Evolutionary conservation across 1,140 invertebrate species (phyloP).

Genomic region (Pogonognathellus flavescens): DNA sequence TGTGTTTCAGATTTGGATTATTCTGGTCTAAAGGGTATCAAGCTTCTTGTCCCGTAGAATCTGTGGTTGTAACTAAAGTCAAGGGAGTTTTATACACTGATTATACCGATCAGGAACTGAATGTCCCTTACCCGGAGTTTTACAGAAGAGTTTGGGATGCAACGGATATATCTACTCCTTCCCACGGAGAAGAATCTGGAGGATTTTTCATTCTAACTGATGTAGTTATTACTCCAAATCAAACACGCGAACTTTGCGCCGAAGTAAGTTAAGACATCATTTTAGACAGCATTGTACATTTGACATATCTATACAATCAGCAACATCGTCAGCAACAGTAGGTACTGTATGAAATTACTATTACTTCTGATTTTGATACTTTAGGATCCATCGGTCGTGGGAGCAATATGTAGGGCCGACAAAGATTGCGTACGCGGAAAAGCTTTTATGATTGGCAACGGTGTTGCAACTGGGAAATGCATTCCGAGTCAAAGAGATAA

Average conservation of each 20-base stretch:
- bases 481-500: slow-evolving; percentile 64
- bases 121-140: slow-evolving; percentile 62
- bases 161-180: slow-evolving; percentile 73
- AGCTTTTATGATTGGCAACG: slow-evolving; percentile 69
- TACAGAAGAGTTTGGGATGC: slow-evolving; percentile 73
- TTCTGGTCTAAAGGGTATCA: slow-evolving; percentile 74
- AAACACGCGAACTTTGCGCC: slow-evolving; percentile 70
- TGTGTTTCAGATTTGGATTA: slow-evolving; percentile 71
- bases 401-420: slow-evolving; percentile 60
- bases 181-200: slow-evolving; percentile 71
- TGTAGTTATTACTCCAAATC: slow-evolving; percentile 72
- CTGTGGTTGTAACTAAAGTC: slow-evolving; percentile 73
- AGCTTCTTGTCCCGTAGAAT: slow-evolving; percentile 71
- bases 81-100: slow-evolving; percentile 72
- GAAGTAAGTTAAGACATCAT: slow-evolving; percentile 72
- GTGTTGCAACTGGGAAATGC: slow-evolving; percentile 72
- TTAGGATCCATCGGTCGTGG: slow-evolving; percentile 66
- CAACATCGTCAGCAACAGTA: slow-evolving; percentile 34
- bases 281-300: too few relatives aligned
- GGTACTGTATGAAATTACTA: neutral
- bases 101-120: slow-evolving; percentile 61
- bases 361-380: slow-evolving; percentile 2
- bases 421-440: slow-evolving; percentile 67
- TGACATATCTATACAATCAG: too few relatives aligned
- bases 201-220: slow-evolving; percentile 76